Evolutionary conservation across 2,888 invertebrate genomes (phyloP), one percentile per base, ranked within the genome.

Genomic region (Caradrina kadenii): DNA sequence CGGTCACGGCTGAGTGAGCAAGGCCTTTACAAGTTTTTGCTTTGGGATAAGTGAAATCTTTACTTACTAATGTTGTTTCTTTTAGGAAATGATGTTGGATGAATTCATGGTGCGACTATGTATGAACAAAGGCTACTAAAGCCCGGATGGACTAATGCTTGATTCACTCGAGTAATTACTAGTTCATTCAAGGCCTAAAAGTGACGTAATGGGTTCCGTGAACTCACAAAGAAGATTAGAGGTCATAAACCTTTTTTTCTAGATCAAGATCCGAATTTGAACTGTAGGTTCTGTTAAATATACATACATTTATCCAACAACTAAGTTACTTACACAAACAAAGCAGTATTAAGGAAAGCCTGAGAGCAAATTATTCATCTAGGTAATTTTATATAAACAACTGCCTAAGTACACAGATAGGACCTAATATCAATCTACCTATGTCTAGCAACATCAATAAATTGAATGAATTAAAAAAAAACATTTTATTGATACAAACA

Each of bases 21-120:
- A 84, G 84, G 68, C 83, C 83, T 84, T 84, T 79, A 80, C 42
- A 75, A 63, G 60, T 82, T 83, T 84, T 84, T 84, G 62, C 76
- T n/a, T 68, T 42, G 61, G 72, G 73, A 63, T 78, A 76, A 80
- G 74, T 81, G 83, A 87, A 87, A 87, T 80, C 80, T 77, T 80
- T 83, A 86, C 80, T 83, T 85, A 83, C 84, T 80, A 83, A 81
- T 76, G 62, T 67, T 69, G 70, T 75, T 80, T 74, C 73, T 53
- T 76, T 72, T 80, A 76, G 59, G 61, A 75, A 79, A 80, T 68
- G 63, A 78, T 74, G 75, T 72, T 78, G 55, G 69, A 58, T 22
- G 72, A 61, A 73, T 70, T 63, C 83, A 84, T 83, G 70, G 42
- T 75, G 80, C 69, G 63, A 61, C 70, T 73, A 65, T 71, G 50